Evolutionary conservation across 2,797 vertebrate genomes (phyloP), one percentile per base, ranked within the genome.

Genomic region (Thripadectes ignobilis): DNA sequence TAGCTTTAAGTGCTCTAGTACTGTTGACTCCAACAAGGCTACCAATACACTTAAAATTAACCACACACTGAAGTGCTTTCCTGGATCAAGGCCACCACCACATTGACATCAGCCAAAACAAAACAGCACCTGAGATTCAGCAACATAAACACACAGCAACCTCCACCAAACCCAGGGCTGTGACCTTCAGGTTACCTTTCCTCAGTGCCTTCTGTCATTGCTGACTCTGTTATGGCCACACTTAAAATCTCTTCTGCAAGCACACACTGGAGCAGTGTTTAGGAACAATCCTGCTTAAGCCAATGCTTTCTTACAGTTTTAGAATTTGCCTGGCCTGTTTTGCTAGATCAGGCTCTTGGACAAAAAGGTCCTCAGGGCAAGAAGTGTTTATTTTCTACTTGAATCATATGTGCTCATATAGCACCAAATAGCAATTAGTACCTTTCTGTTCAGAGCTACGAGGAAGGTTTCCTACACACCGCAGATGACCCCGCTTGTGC

Each of bases 101-200:
- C 76, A 66, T 10, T 57, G 83, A 84, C 73, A 66, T 84, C 59
- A 92, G 75, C 69, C 76, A 86, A 92, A 88, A 89, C 87, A 92
- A 85, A 96, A 76, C n/a, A 88, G 72, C 81, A 96, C 80, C 89
- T 85, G 77, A 88, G 59, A 90, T 79, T 79, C 93, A 95, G 77
- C 71, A 85, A 58, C 77, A 61, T 18, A 80, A 96, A 95, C 65
- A 74, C 79, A 76, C 2, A 95, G 74, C 94, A 96, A 88, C 55
- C 34, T 67, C 88, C 67, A 34, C 41, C 67, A 74, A 54, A 34
- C 4, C 20, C 62, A 14, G 57, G 2, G 29, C 80, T 90, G 77
- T 94, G 85, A 96, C 95, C 96, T 97, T 93, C 85, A 95, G 71
- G 57, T 91, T 89, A 76, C 91, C 92, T 90, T 93, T 49, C 85